phyloP scores from a whole-genome alignment of 2,888 invertebrate genomes.

The Rambutsinella grinnellia region DNA sequence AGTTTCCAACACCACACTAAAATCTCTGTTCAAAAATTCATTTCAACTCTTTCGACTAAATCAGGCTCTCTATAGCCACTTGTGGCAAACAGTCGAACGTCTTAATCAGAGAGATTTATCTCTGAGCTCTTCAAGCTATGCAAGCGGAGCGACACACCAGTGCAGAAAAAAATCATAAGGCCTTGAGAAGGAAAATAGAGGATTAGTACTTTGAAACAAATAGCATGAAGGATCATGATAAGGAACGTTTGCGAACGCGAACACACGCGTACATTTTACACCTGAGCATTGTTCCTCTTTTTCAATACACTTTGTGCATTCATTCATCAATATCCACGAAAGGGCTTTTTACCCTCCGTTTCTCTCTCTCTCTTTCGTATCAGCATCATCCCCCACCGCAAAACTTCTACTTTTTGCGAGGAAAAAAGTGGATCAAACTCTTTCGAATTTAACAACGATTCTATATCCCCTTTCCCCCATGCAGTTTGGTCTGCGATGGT shows the following conservation, averaged over 20 bases:
- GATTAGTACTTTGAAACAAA: background rate
- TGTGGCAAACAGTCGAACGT: background rate
- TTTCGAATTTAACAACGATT: background rate
- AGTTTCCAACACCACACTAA: slow-evolving; percentile 58
- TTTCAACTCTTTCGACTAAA: slow-evolving; percentile 22
- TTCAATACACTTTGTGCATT: background rate
- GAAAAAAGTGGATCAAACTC: slow-evolving; percentile 33
- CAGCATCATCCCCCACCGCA: background rate
- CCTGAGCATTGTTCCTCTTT: background rate
- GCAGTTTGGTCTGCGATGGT: background rate
- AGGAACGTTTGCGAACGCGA: background rate
- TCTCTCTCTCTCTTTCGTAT: no score
- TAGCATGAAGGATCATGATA: background rate
- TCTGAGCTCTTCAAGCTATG: background rate
- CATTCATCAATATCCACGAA: background rate
- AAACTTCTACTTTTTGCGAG: background rate
- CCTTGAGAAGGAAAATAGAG: background rate
- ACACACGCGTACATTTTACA: background rate
- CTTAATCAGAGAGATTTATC: background rate
- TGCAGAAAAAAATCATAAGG: background rate
- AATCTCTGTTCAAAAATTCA: slow-evolving; percentile 20
- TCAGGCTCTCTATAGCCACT: background rate
- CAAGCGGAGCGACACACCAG: background rate
- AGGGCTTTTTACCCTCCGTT: no score
- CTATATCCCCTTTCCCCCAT: background rate